Evolutionary conservation across 2,888 invertebrate species (phyloP).

Genomic region (Lasioglossum calceatum): DNA sequence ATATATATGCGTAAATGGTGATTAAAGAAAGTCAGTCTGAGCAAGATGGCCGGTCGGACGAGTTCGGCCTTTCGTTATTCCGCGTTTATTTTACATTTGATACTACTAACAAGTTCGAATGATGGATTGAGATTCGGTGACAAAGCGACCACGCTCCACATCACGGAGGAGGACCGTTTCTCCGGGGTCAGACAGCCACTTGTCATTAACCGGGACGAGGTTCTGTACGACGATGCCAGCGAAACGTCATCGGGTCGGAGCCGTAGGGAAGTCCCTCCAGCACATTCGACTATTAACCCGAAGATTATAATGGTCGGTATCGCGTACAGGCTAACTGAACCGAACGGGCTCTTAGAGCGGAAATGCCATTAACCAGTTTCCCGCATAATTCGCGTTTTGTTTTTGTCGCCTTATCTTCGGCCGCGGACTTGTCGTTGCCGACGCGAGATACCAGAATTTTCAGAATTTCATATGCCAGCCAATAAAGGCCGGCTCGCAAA

Average conservation of each 20-base stretch:
- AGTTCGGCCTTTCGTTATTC: constrained; percentile 77
- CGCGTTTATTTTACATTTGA: constrained; percentile 74
- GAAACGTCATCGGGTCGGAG: constrained; percentile 75
- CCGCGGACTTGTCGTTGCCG: constrained; percentile 12
- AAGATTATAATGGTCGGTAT: constrained; percentile 73
- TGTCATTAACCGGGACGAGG: constrained; percentile 69
- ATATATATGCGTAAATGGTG: constrained; percentile 43
- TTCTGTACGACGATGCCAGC: constrained; percentile 54
- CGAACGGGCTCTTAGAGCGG: not conserved
- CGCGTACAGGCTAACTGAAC: not conserved
- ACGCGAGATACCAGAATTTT: constrained; percentile 38
- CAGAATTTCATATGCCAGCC: constrained; percentile 38
- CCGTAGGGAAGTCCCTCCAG: constrained; percentile 72
- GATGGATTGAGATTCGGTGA: constrained; percentile 76
- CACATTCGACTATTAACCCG: constrained; percentile 71
- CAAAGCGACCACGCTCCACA: constrained; percentile 71
- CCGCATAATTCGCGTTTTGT: constrained; percentile 36
- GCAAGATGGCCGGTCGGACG: constrained; percentile 83
- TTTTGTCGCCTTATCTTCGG: constrained; percentile 51
- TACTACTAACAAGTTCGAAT: constrained; percentile 74
- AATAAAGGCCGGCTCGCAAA: constrained; percentile 39
- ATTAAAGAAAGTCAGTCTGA: constrained; percentile 77
- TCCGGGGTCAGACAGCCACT: constrained; percentile 58
- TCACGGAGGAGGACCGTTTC: constrained; percentile 62
- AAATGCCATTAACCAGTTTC: constrained; percentile 20